Conservation (phyloP, 2,888 invertebrate genomes). For the Dioctria linearis region DNA sequence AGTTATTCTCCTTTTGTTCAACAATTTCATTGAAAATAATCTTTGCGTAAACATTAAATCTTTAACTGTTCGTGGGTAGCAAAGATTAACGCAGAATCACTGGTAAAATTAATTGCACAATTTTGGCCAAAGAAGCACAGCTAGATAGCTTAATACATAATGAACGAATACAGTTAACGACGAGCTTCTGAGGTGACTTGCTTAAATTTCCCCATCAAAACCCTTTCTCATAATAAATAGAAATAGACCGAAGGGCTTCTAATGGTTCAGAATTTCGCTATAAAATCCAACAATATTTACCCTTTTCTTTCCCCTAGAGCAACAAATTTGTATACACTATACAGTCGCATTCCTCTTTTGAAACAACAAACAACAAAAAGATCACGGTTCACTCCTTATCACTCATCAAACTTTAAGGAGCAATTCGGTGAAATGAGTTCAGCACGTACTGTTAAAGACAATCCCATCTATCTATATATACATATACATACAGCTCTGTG, state of each 20-base stretch:
- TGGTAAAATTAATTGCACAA: too few relatives aligned
- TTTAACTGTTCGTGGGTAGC: too few relatives aligned
- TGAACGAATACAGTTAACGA: slow-evolving; percentile 5
- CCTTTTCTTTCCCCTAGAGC: background rate
- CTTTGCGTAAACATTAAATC: too few relatives aligned
- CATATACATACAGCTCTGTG: background rate
- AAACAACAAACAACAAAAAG: background rate
- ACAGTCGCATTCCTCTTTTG: background rate
- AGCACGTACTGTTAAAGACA: slow-evolving; percentile 5
- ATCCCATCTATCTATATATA: too few relatives aligned
- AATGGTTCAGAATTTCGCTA: slow-evolving; percentile 12
- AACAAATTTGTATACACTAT: background rate
- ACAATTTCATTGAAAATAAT: too few relatives aligned
- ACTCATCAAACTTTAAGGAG: slow-evolving; percentile 43
- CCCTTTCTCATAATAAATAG: slow-evolving; percentile 11
- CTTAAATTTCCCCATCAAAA: background rate
- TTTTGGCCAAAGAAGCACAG: background rate
- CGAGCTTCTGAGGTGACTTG: background rate
- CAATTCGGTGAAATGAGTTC: slow-evolving; percentile 22
- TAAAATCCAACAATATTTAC: slow-evolving; percentile 2
- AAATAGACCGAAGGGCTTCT: slow-evolving; percentile 14
- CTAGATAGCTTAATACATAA: slow-evolving; percentile 30
- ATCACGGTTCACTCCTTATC: slow-evolving; percentile 26
- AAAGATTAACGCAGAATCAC: too few relatives aligned
- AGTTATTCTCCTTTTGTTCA: too few relatives aligned